Conservation (phyloP, 2,888 invertebrate species). For the Lasioglossum leucozonium region DNA sequence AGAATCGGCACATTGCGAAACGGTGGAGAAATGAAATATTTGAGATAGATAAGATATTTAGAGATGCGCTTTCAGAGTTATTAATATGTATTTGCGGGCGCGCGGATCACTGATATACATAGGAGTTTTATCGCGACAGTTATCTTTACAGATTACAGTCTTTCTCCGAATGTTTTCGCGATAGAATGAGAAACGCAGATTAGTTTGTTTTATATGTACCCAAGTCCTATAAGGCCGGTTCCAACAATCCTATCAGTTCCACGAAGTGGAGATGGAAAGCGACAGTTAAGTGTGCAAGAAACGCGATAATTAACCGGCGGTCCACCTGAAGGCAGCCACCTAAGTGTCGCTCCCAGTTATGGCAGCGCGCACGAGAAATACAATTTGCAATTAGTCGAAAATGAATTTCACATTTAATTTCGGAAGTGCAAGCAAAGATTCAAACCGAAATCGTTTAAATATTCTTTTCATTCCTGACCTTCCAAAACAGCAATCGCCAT, state of each 20-base stretch:
- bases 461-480: conserved; percentile 32
- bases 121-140: background rate
- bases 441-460: background rate
- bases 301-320: background rate
- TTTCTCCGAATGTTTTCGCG: background rate
- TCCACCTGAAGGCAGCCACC: background rate
- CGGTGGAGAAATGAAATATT: conserved; percentile 17
- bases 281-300: background rate
- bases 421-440: background rate
- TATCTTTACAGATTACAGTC: background rate
- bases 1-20: background rate
- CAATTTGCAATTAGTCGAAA: background rate
- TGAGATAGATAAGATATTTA: conserved; percentile 25
- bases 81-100: background rate
- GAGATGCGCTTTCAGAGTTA: conserved; percentile 2
- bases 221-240: background rate
- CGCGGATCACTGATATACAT: background rate
- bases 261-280: background rate
- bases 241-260: background rate
- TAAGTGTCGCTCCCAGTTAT: background rate
- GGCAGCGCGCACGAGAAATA: background rate
- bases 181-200: background rate
- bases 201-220: background rate
- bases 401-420: background rate
- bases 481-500: background rate